Percentiles rank a stretch among this genome's conserved stretches.
phyloP scores from a whole-genome alignment of 1,140 invertebrate genomes.

The Caenorhabditis tropicalis region DNA sequence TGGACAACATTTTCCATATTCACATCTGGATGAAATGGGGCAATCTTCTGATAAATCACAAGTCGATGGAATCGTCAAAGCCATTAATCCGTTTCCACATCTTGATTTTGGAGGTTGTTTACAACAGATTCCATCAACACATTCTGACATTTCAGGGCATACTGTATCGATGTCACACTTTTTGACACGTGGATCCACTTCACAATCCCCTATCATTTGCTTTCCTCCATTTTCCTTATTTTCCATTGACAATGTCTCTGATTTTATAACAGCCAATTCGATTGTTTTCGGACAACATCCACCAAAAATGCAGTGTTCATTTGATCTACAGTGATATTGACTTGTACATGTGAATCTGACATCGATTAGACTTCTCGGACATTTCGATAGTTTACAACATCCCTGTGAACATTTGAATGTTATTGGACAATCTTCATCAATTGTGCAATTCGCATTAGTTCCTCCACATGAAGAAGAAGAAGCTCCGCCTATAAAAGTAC shows the following conservation, averaged over 20 bases:
- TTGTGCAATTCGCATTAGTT: constrained; percentile 35
- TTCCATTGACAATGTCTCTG: background rate
- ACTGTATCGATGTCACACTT: constrained; percentile 51
- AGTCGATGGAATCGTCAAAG: constrained; percentile 48
- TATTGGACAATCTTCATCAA: constrained; percentile 34
- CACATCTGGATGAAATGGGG: constrained; percentile 51
- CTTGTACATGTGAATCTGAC: constrained; percentile 37
- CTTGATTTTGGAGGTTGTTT: constrained; percentile 33
- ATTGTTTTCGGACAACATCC: constrained; percentile 43
- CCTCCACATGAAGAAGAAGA: constrained; percentile 28
- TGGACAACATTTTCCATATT: constrained; percentile 51
- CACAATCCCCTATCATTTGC: background rate
- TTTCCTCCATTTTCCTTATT: background rate
- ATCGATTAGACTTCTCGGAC: constrained; percentile 28
- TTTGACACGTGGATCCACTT: constrained; percentile 42
- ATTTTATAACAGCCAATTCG: constrained; percentile 21
- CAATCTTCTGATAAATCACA: constrained; percentile 50
- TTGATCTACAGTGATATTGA: constrained; percentile 42
- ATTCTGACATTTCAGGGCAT: constrained; percentile 53
- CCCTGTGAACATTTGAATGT: constrained; percentile 40
- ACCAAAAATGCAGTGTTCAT: constrained; percentile 51
- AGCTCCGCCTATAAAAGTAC: constrained; percentile 39
- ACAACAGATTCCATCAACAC: constrained; percentile 55
- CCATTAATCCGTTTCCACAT: constrained; percentile 51
- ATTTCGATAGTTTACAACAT: constrained; percentile 46